Base-by-base conservation (phyloP, 2,888 invertebrate species). In the Drosophila anomalata region DNA sequence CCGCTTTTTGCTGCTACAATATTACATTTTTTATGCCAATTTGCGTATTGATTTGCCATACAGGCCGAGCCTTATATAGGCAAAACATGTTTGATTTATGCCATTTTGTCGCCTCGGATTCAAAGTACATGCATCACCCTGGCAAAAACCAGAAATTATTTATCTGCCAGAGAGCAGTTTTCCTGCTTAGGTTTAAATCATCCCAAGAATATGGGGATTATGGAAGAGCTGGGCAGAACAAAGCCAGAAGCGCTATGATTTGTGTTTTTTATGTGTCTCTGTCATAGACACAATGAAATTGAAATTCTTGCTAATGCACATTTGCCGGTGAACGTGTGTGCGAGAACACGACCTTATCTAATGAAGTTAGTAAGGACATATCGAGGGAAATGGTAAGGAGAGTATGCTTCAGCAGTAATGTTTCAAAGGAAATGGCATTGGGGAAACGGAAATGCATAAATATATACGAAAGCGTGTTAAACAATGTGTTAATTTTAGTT, bases 21-120 rank as follows among this genome's bases (percentile, higher is more conserved):
- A 69, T 77, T 56, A 70, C 70, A 63, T 50, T 69, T 79, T 66
- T 68, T 76, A 70, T 72, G 76, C 62, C 83, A 77, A 81, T 83
- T 81, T 82, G 81, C 83, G 74, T 83, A 83, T 83, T 83, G 83
- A 82, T 83, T 81, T 80, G 77, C 70, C 66, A 79, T 68, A 61
- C 24, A 54, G 54, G 8, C 48, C 12, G n/a, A 29, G 29, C 8
- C 9, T 47, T 41, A 59, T 24, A 67, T 29, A 46, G 62, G 62
- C 74, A 61, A 56, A 60, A 66, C 66, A 78, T 75, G 39, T 58
- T 79, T 80, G 83, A 81, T 82, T 74, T 67, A 80, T 74, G 72
- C 66, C 75, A 71, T 57, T 61, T 78, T 68, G 48, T 6, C 54
- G 75, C 59, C 31, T 54, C 50, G 20, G 42, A 56, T 55, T 55